Percentiles rank a stretch among this genome's conserved stretches.
Conservation (phyloP, 2,797 vertebrate genomes). For the Ctenochaetus hawaiiensis region DNA sequence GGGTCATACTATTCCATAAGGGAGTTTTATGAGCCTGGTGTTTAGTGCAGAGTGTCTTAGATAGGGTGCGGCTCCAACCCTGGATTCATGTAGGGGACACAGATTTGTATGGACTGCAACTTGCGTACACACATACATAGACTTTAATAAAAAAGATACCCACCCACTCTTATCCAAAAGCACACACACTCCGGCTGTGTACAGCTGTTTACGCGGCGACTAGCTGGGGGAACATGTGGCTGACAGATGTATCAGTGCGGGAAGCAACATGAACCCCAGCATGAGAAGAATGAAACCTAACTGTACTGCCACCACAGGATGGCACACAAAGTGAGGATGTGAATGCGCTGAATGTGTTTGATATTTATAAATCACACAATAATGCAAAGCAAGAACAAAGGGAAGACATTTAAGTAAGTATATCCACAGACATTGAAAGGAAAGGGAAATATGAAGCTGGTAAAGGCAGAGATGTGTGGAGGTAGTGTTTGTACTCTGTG, state of each 20-base stretch:
- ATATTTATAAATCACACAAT: constrained; percentile 13
- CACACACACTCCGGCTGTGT: constrained; percentile 47
- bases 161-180: constrained; percentile 22
- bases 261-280: constrained; percentile 47
- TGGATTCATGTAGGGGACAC: constrained; percentile 43
- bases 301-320: constrained; percentile 12
- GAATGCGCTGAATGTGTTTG: constrained; percentile 6
- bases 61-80: constrained; percentile 53
- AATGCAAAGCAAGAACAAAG: not conserved
- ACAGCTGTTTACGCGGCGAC: constrained; percentile 44
- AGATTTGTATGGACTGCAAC: constrained; percentile 30
- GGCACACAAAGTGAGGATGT: constrained; percentile 42
- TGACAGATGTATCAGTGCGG: constrained; percentile 69
- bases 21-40: constrained; percentile 37
- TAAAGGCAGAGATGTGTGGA: constrained; percentile 7
- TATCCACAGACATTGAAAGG: not conserved
- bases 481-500: constrained; percentile 41
- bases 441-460: constrained; percentile 1
- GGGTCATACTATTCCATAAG: constrained; percentile 42
- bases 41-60: constrained; percentile 38
- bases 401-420: not conserved
- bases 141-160: constrained; percentile 24
- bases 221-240: constrained; percentile 71
- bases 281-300: constrained; percentile 43
- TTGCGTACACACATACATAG: constrained; percentile 15